Evolutionary conservation across 2,888 invertebrate genomes (phyloP).

Genomic region (Lasius platythorax): DNA sequence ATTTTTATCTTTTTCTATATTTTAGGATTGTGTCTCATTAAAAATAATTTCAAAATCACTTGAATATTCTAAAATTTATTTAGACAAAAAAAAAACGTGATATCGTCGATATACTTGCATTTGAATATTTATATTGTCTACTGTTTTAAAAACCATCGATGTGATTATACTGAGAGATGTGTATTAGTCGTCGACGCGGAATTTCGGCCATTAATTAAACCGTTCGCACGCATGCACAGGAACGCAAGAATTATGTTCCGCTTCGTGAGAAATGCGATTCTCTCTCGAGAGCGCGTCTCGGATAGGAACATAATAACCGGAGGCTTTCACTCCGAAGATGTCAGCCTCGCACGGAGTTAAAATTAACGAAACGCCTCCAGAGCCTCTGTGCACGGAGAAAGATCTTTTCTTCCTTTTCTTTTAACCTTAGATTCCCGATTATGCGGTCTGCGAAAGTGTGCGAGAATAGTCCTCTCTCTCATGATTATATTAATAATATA

Average conservation of each 20-base stretch:
- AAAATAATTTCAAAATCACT: background rate
- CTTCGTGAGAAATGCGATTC: conserved; percentile 66
- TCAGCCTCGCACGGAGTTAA: conserved; percentile 55
- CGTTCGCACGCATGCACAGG: conserved; percentile 73
- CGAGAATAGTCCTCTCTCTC: background rate
- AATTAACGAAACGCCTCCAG: conserved; percentile 56
- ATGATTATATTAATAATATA: conserved; percentile 18
- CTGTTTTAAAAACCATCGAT: background rate
- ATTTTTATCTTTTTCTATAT: background rate
- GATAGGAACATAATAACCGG: conserved; percentile 63
- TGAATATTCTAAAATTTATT: background rate
- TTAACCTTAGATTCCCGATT: conserved; percentile 19
- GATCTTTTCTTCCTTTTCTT: conserved; percentile 18
- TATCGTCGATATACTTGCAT: background rate
- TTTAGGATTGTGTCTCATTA: background rate
- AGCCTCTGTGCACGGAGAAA: conserved; percentile 1
- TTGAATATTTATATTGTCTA: background rate
- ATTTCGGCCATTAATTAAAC: conserved; percentile 67
- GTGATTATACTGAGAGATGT: background rate
- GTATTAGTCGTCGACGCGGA: background rate
- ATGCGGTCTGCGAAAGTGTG: background rate
- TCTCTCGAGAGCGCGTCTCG: conserved; percentile 55
- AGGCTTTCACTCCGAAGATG: conserved; percentile 70
- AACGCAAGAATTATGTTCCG: conserved; percentile 60
- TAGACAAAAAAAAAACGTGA: too few relatives aligned